Evolutionary conservation across 2,888 invertebrate species (phyloP), one percentile per base, ranked within the genome.

Genomic region (Epinotia ramella): DNA sequence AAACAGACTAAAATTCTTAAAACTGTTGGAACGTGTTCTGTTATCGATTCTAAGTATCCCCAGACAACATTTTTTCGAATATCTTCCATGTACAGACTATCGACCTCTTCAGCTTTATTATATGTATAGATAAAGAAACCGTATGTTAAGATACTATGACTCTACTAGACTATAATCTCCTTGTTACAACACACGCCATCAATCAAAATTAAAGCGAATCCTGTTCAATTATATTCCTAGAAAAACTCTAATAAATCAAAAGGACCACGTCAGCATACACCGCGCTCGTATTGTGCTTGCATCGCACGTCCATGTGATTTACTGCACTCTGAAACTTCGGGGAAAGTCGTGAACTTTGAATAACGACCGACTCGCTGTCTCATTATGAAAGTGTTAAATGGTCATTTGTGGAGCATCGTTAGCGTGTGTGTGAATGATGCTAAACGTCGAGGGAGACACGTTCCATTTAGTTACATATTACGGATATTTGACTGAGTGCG

Each of bases 261-360:
- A 59, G 63, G 49, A 69, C 62, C 40, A 28, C 20, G 59, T 70
- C 70, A 46, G 33, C 49, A 59, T 67, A 62, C 62, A 67, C 33
- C 73, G 33, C 49, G 33, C 24, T 53, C 74, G 69, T 70, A 74
- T 74, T 74, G 74, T 70, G 70, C 70, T 74, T 65, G 70, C 64
- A 65, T 65, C 74, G 65, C 74, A 70, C 74, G 74, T 74, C 69
- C 44, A 7, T 28, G 20, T 70, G 74, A 74, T 74, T 70, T 74
- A 74, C 73, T 69, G 65, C 59, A 40, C 59, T 60, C 24, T 67
- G n/a, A 53, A 53, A 74, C 69, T 74, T 70, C 1, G 28, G 44
- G 24, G 24, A 16, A 46, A 69, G 63, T 65, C 74, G 49, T 33
- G 57, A 57, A 70, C 68, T 73, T 68, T 74, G 74, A 70, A 46